Evolutionary conservation across 2,888 invertebrate genomes (phyloP).

Genomic region (Pomacea canaliculata): DNA sequence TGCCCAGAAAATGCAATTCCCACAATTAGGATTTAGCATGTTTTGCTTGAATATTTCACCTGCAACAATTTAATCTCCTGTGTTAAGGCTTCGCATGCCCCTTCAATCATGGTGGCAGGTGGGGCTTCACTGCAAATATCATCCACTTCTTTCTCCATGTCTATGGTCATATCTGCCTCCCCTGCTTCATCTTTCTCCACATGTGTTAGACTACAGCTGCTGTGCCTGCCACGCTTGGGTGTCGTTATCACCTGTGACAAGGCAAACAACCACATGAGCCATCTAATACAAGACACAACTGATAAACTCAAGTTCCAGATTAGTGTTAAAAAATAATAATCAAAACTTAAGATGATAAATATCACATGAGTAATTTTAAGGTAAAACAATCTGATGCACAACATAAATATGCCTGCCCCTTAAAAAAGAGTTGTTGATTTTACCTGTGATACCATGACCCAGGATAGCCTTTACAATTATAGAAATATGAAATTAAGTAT

Average conservation of each 20-base stretch:
- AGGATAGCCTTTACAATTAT: too few relatives aligned
- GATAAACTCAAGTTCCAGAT: too few relatives aligned
- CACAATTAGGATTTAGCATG: too few relatives aligned
- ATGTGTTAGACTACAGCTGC: conserved; percentile 42
- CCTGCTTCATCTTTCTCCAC: conserved; percentile 5
- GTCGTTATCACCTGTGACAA: conserved; percentile 58
- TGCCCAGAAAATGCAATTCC: too few relatives aligned
- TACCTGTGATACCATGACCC: too few relatives aligned
- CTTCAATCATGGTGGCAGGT: conserved; percentile 44
- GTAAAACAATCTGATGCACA: too few relatives aligned
- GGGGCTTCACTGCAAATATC: conserved; percentile 41
- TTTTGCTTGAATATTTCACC: conserved; percentile 29
- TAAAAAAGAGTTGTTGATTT: too few relatives aligned
- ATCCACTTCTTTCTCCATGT: conserved; percentile 28
- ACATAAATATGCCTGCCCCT: too few relatives aligned
- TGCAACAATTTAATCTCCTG: conserved; percentile 55
- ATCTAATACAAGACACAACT: neutral
- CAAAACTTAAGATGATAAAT: too few relatives aligned
- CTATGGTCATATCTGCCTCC: conserved; percentile 5
- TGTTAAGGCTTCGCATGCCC: conserved; percentile 50
- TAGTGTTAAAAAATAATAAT: too few relatives aligned
- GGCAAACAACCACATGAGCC: neutral
- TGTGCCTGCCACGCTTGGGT: conserved; percentile 51
- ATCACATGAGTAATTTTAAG: too few relatives aligned
- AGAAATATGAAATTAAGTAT: too few relatives aligned